Evolutionary conservation across 2,113 vertebrate genomes (phyloP), one percentile per base, ranked within the genome.

Genomic region (Potamarius usumacintae): DNA sequence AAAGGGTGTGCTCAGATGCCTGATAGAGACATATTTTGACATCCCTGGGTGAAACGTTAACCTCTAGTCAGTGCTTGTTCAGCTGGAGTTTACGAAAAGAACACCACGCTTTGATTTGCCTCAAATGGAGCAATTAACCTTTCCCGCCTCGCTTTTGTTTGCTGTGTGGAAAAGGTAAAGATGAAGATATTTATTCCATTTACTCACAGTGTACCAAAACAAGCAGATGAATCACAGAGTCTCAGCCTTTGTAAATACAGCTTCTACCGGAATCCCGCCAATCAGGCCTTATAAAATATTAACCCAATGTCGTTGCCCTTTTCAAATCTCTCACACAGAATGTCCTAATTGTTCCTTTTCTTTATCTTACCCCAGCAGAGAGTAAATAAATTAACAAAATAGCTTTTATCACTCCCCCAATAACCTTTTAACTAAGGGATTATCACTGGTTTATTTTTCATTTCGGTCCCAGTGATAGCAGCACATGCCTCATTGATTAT

Each of bases 311-410:
- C 97, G 97, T 96, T 98, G 97, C 97, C 97, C 97, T 99, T 99
- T 98, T 97, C 97, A 97, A 98, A 97, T 96, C 96, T 97, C 97
- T 98, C 97, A 96, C 97, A 94, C 96, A 96, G 96, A 98, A 99
- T 97, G 97, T 96, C 96, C 97, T 99, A 99, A 99, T 99, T 99
- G 97, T 99, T 98, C 97, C 94, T 96, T 97, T 96, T 97, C 96
- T 98, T 99, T 99, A 99, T 99, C 97, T 98, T 97, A 94, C 95
- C 95, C 93, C 94, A 96, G 96, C 97, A 99, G 97, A 98, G 97
- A 98, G 97, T 99, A 99, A 99, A 99, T 99, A 99, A 99, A 99
- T 99, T 99, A 99, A 99, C 97, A 99, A 98, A 99, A 99, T 98
- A 98, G 97, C 98, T 99, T 99, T 99, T 99, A 98, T 99, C 97